These are phyloP conservation scores for Haemorhous mexicanus DNA, from an alignment of 2,113 vertebrate species.

Conservation along the genomic window DNA sequence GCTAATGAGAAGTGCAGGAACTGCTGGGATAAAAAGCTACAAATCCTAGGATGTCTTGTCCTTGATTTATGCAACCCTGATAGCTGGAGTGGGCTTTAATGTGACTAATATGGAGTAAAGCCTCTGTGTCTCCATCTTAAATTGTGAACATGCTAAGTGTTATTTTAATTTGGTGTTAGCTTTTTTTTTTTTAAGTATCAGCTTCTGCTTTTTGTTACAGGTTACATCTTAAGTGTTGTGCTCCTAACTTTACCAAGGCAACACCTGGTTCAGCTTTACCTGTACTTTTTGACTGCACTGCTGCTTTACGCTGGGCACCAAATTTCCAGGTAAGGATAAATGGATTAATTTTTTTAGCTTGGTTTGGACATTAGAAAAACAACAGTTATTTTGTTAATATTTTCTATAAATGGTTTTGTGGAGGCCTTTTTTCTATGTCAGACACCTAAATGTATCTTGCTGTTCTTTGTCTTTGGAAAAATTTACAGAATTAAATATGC, in stretches of 20 bases:
- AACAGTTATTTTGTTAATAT: background rate
- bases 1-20: background rate
- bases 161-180: background rate
- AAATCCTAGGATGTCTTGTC: background rate
- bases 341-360: background rate
- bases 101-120: background rate
- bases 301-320: slow-evolving; percentile 96
- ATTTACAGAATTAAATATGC: background rate
- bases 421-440: background rate
- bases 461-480: background rate
- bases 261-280: slow-evolving; percentile 94
- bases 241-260: slow-evolving; percentile 94
- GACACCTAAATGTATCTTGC: background rate
- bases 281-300: slow-evolving; percentile 92
- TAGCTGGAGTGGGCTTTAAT: background rate
- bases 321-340: slow-evolving; percentile 87
- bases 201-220: slow-evolving; percentile 71
- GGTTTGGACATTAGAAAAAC: background rate
- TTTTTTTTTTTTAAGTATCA: background rate
- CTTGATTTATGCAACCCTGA: background rate
- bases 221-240: slow-evolving; percentile 96
- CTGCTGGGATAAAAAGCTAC: background rate
- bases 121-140: background rate
- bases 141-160: background rate
- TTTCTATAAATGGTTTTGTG: background rate